These are phyloP conservation scores for Heliconius congener DNA, from an alignment of 1,140 invertebrate genomes.

Conservation along the genomic window DNA sequence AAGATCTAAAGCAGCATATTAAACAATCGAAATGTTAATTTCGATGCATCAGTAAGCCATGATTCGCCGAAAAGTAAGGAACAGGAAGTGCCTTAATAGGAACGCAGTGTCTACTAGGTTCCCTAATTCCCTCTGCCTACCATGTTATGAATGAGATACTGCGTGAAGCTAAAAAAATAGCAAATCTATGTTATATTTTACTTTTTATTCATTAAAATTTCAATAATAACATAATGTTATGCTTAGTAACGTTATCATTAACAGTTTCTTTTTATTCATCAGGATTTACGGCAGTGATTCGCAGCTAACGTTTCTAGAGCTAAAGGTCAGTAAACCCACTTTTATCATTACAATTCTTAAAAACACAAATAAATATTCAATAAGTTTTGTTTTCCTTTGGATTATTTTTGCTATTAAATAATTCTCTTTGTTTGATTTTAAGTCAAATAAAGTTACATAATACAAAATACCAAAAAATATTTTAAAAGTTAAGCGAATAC, in stretches of 20 bases:
- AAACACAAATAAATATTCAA: too few species aligned
- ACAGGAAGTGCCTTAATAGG: too few species aligned
- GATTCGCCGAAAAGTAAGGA: too few species aligned
- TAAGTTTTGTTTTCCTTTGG: neutral
- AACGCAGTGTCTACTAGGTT: too few species aligned
- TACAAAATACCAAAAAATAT: neutral
- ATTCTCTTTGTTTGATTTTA: neutral
- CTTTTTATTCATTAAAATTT: neutral
- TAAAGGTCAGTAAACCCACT: constrained; percentile 73
- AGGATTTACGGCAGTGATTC: constrained; percentile 54
- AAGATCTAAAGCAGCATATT: constrained; percentile 49
- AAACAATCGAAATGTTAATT: constrained; percentile 44
- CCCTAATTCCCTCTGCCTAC: too few species aligned
- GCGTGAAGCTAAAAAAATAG: too few species aligned
- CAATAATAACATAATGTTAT: neutral
- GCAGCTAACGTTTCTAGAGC: constrained; percentile 47
- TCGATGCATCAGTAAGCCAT: constrained; percentile 18
- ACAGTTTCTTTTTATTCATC: constrained; percentile 61
- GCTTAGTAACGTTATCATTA: constrained; percentile 41
- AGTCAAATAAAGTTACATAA: neutral
- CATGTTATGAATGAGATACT: too few species aligned
- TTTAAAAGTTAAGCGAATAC: neutral
- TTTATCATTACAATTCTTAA: neutral
- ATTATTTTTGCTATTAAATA: neutral
- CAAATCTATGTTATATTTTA: neutral